phyloP scores from a whole-genome alignment of 1,140 invertebrate species.

The Heliconius congener region DNA sequence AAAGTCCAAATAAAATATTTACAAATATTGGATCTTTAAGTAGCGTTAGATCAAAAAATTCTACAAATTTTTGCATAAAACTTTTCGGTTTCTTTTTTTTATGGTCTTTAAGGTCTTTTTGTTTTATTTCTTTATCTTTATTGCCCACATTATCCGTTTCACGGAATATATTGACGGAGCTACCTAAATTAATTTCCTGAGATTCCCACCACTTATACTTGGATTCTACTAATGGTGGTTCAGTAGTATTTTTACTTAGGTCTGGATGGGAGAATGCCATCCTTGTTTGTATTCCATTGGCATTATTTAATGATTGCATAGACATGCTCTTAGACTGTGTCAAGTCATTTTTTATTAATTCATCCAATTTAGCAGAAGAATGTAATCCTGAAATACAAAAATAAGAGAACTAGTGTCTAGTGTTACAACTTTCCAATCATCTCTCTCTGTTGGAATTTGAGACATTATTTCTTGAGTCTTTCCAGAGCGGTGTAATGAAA shows the following conservation, averaged over 20 bases:
- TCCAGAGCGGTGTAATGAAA: background rate
- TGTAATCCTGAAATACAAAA: constrained; percentile 30
- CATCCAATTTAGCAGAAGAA: constrained; percentile 24
- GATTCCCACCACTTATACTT: constrained; percentile 77
- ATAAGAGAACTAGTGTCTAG: background rate
- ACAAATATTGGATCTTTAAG: constrained; percentile 76
- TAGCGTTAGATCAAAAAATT: constrained; percentile 74
- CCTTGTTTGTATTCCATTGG: constrained; percentile 53
- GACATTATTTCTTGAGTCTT: no score
- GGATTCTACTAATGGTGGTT: constrained; percentile 53
- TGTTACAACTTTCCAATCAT: no score
- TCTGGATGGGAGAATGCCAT: constrained; percentile 73
- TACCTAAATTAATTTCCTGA: constrained; percentile 75
- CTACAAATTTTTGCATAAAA: constrained; percentile 52
- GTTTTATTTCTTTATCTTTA: constrained; percentile 45
- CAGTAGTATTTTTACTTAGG: constrained; percentile 54
- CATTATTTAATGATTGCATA: constrained; percentile 57
- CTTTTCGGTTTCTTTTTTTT: constrained; percentile 46
- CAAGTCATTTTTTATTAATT: constrained; percentile 34
- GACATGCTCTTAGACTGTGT: constrained; percentile 59
- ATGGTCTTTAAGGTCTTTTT: background rate
- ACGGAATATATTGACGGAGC: constrained; percentile 72
- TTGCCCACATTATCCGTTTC: constrained; percentile 48
- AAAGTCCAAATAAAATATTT: constrained; percentile 86
- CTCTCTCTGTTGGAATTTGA: no score